These are phyloP conservation scores for Triplophysa siluroides DNA, from an alignment of 2,113 vertebrate species.

Conservation along the genomic window DNA sequence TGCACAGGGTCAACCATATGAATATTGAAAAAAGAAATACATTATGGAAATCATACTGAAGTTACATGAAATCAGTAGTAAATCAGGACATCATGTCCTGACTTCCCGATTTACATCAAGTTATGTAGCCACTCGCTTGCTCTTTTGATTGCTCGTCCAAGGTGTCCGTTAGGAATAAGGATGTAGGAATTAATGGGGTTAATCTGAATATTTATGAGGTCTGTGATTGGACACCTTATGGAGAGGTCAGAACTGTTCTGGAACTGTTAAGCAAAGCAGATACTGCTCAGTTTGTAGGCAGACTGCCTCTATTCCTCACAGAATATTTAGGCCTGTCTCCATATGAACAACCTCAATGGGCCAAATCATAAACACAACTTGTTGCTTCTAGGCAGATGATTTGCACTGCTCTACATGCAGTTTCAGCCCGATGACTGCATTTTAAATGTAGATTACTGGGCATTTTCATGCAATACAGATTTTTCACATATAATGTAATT, in stretches of 20 bases:
- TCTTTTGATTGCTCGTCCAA: not conserved
- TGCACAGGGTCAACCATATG: not conserved
- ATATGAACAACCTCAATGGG: too few species aligned
- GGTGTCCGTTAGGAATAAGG: slow-evolving; percentile 14
- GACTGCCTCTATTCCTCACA: too few species aligned
- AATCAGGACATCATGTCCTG: not conserved
- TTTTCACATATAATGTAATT: too few species aligned
- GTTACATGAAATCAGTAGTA: not conserved
- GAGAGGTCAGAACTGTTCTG: not conserved
- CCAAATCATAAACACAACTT: too few species aligned
- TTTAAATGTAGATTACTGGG: too few species aligned
- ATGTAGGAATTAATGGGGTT: slow-evolving; percentile 13
- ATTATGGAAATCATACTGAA: slow-evolving; percentile 33
- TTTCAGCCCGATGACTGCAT: too few species aligned
- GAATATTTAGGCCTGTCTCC: too few species aligned
- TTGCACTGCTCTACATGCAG: too few species aligned
- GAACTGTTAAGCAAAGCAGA: not conserved
- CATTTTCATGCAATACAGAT: too few species aligned
- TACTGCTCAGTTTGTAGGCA: too few species aligned
- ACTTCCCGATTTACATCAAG: slow-evolving; percentile 13
- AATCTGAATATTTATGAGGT: slow-evolving; percentile 18
- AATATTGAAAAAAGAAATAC: not conserved
- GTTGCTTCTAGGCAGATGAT: too few species aligned
- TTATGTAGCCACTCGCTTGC: not conserved
- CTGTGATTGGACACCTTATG: not conserved